These are phyloP conservation scores for Eospalax fontanierii DNA, from an alignment of 2,797 vertebrate species.

Conservation along the genomic window DNA sequence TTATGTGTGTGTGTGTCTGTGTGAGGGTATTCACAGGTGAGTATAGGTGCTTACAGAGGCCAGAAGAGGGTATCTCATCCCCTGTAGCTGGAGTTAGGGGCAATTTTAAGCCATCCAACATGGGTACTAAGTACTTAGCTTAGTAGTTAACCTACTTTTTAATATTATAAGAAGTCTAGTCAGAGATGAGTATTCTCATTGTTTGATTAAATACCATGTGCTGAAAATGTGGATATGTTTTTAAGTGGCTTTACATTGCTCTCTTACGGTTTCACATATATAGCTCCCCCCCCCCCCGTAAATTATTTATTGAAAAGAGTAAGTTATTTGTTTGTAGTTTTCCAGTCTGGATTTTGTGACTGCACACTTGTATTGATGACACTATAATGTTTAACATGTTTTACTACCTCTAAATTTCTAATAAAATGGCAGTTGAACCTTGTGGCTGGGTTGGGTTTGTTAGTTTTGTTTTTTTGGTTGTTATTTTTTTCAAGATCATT, in stretches of 20 bases:
- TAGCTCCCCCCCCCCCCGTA: neutral
- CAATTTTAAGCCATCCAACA: too few relatives aligned
- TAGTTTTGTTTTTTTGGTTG: neutral
- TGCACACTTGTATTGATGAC: neutral
- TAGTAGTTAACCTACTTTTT: neutral
- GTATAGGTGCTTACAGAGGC: too few relatives aligned
- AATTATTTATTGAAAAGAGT: conserved; percentile 22
- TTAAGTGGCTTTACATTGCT: neutral
- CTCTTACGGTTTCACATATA: neutral
- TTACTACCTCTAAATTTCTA: neutral
- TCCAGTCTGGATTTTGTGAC: neutral
- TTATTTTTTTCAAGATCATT: neutral
- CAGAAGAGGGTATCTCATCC: too few relatives aligned
- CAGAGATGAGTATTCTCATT: neutral
- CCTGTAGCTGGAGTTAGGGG: too few relatives aligned
- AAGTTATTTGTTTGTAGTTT: neutral
- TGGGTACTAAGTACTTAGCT: too few relatives aligned
- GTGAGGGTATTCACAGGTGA: too few relatives aligned
- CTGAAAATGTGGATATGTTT: neutral
- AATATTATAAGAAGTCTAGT: conserved; percentile 42
- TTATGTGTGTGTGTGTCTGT: too few relatives aligned
- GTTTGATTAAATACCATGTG: conserved; percentile 20
- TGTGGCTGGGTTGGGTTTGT: neutral
- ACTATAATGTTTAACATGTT: neutral
- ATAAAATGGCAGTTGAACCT: neutral